These are phyloP conservation scores for Protonibea diacanthus DNA, from an alignment of 2,797 vertebrate genomes.

Conservation along the genomic window DNA sequence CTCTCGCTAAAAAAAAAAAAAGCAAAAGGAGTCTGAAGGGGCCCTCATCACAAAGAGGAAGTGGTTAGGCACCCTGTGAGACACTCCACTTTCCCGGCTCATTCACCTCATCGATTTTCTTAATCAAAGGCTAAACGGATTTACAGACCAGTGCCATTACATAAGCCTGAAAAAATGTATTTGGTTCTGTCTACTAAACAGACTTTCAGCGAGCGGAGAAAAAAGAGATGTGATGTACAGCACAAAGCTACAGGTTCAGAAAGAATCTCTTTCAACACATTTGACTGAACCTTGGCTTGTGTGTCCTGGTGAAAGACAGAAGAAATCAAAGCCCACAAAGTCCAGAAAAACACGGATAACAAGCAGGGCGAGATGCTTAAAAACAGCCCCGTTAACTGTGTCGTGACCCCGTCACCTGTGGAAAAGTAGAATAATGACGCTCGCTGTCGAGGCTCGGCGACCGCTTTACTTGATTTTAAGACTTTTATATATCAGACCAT, in stretches of 20 bases:
- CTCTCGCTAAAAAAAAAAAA: constrained; percentile 9
- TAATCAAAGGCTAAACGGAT: constrained; percentile 66
- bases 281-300: constrained; percentile 28
- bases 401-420: constrained; percentile 42
- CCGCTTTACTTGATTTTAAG: constrained; percentile 15
- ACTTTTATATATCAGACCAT: constrained; percentile 42
- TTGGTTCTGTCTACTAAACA: constrained; percentile 10
- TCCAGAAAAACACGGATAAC: constrained; percentile 26
- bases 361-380: constrained; percentile 34
- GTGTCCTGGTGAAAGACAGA: constrained; percentile 7
- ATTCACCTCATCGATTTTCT: constrained; percentile 62
- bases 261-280: constrained; percentile 31
- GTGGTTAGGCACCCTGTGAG: constrained; percentile 21
- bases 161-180: constrained; percentile 6
- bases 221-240: not conserved
- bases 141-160: constrained; percentile 31
- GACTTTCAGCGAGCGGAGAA: not conserved
- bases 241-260: constrained; percentile 9
- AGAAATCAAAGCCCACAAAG: constrained; percentile 27
- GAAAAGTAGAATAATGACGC: constrained; percentile 46
- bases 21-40: constrained; percentile 9
- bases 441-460: constrained; percentile 5
- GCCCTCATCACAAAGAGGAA: constrained; percentile 42
- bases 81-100: constrained; percentile 53
- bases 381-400: constrained; percentile 28